Evolutionary conservation across 2,888 invertebrate species (phyloP), one percentile per base, ranked within the genome.

Genomic region (Amphipoea lucens): DNA sequence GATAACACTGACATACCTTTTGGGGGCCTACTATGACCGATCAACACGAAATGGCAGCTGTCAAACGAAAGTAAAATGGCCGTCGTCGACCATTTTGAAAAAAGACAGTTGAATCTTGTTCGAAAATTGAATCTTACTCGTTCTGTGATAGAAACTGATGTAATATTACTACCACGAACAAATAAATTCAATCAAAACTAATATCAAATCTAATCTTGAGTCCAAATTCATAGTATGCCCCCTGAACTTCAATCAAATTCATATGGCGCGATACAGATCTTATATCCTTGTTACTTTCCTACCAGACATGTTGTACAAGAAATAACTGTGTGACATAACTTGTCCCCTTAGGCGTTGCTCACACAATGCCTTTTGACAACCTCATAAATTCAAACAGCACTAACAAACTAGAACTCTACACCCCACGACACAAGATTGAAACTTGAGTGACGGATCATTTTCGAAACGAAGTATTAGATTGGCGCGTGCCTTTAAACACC

Each of bases 261-360:
- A 91, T 89, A 89, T 82, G 86, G 82, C 87, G 87, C 88, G 96
- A 96, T 96, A 93, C 91, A 84, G 91, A 96, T 96, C 96, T 95
- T 89, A 95, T 96, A 96, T 96, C 96, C 96, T 96, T 95, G 95
- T 96, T 94, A 94, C 94, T 94, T 94, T 94, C 93, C 93, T 94
- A 93, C 92, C 89, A 91, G 92, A 94, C 94, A 91, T 95, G 93
- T 94, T 94, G 92, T 94, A 94, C 92, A 93, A 93, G 95, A 95
- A 95, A 95, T 94, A 93, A 91, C 93, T 94, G 89, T 94, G 94
- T 95, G 95, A 95, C 95, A 95, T 93, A 94, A 93, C 94, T 87
- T 94, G 95, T 96, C 95, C 94, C 96, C 95, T 91, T 86, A 89
- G 95, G 96, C 96, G 93, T 91, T 92, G 90, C 93, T 93, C 92